Evolutionary conservation across 2,113 vertebrate species (phyloP).

Genomic region (Puntigrus tetrazona): DNA sequence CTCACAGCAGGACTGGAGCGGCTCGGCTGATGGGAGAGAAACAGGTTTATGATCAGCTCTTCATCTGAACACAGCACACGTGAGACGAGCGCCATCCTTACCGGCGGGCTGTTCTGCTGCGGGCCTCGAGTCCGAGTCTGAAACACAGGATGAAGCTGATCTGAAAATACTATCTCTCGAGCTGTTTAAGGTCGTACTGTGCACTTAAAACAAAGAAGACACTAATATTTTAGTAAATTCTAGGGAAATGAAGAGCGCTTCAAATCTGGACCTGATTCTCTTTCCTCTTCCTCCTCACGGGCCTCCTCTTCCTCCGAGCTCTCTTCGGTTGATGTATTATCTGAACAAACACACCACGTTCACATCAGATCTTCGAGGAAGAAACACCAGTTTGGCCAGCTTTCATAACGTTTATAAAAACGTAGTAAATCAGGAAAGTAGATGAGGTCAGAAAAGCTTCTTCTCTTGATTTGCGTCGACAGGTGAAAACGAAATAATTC

Average conservation of each 20-base stretch:
- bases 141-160: neutral
- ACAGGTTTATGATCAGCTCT: neutral
- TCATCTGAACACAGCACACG: neutral
- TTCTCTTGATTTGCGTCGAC: neutral
- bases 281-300: constrained; percentile 61
- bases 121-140: neutral
- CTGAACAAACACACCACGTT: constrained; percentile 50
- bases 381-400: neutral
- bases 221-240: neutral
- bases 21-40: constrained; percentile 54
- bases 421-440: neutral
- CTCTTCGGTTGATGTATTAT: constrained; percentile 65
- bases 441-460: neutral
- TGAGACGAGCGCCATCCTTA: constrained; percentile 5
- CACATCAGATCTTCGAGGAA: neutral
- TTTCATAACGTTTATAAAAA: neutral
- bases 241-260: neutral
- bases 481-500: neutral
- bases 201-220: neutral
- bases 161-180: neutral
- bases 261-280: constrained; percentile 62
- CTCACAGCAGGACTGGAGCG: constrained; percentile 66
- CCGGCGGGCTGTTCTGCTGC: neutral
- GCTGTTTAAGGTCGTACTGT: neutral
- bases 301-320: constrained; percentile 65